Evolutionary conservation across 2,797 vertebrate species (phyloP).

Genomic region (Mus spretus): DNA sequence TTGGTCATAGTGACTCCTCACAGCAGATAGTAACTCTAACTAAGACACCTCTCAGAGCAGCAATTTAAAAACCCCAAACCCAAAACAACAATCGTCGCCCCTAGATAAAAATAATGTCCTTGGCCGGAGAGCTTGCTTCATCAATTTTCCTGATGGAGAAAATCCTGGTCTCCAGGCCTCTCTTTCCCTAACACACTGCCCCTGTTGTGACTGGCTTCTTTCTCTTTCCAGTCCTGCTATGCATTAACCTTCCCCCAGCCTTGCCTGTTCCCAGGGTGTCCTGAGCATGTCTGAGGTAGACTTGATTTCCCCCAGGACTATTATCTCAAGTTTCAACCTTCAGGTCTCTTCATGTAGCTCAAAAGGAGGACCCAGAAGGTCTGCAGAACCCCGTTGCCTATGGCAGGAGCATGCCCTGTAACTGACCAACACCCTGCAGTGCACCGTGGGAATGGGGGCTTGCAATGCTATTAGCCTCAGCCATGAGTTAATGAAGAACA

Average conservation of each 20-base stretch:
- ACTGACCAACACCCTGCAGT: rapidly evolving
- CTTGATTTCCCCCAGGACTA: not conserved
- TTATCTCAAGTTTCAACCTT: not conserved
- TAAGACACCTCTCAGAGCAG: not conserved
- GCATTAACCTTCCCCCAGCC: not conserved
- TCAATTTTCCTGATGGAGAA: not conserved
- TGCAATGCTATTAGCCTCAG: rapidly evolving
- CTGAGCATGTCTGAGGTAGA: not conserved
- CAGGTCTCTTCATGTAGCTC: not conserved
- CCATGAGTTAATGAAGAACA: not conserved
- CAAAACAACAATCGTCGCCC: not conserved
- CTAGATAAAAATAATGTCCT: not conserved
- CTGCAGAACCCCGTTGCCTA: rapidly evolving
- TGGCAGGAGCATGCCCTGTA: not conserved
- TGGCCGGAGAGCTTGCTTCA: too few relatives aligned
- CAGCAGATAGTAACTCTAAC: not conserved
- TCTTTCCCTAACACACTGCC: not conserved
- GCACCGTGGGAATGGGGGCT: rapidly evolving
- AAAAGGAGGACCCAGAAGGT: too few relatives aligned
- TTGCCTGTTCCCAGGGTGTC: not conserved
- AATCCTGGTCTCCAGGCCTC: not conserved
- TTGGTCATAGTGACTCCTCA: too few relatives aligned
- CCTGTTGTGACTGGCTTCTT: not conserved
- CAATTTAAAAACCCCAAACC: not conserved
- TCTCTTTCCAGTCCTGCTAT: rapidly evolving